Evolutionary conservation across 37 sponge, comb jelly and placozoan genomes (phyloP).

Genomic region (Axinella damicornis): DNA sequence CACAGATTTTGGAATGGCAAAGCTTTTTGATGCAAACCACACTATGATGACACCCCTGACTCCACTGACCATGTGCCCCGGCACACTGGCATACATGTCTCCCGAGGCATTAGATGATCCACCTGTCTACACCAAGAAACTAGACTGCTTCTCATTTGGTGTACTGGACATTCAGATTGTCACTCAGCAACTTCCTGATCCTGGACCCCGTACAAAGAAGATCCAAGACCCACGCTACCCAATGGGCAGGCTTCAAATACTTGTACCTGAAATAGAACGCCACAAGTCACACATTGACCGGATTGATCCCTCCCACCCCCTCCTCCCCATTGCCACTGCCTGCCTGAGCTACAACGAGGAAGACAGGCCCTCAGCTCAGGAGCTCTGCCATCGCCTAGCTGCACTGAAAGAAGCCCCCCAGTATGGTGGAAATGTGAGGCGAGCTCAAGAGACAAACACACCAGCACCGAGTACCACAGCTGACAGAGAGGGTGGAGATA

Average conservation of each 20-base stretch:
- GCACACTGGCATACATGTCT: slow-evolving; percentile 1
- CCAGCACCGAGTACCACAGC: too few relatives aligned
- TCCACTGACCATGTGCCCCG: slow-evolving; percentile 7
- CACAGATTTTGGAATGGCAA: slow-evolving; percentile 10
- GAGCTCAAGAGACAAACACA: too few relatives aligned
- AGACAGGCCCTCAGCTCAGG: neutral
- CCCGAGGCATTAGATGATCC: neutral
- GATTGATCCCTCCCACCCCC: neutral
- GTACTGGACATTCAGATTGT: neutral
- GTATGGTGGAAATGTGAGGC: neutral
- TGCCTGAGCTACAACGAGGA: neutral
- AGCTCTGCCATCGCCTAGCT: neutral
- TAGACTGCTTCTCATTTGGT: neutral
- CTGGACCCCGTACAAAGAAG: neutral
- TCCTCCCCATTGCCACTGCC: neutral
- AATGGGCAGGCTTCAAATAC: neutral
- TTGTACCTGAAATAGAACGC: neutral
- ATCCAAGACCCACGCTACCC: neutral
- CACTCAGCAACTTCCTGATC: neutral
- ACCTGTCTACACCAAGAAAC: slow-evolving; percentile 1
- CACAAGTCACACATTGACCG: neutral
- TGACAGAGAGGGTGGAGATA: too few relatives aligned
- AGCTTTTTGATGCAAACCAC: neutral
- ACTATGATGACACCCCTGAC: too few relatives aligned
- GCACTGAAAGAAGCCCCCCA: neutral